Percentiles rank a stretch among this genome's conserved stretches.
These are phyloP conservation scores for Enteromius unitaeniatus DNA, from an alignment of 2,797 vertebrate genomes.

Conservation along the genomic window DNA sequence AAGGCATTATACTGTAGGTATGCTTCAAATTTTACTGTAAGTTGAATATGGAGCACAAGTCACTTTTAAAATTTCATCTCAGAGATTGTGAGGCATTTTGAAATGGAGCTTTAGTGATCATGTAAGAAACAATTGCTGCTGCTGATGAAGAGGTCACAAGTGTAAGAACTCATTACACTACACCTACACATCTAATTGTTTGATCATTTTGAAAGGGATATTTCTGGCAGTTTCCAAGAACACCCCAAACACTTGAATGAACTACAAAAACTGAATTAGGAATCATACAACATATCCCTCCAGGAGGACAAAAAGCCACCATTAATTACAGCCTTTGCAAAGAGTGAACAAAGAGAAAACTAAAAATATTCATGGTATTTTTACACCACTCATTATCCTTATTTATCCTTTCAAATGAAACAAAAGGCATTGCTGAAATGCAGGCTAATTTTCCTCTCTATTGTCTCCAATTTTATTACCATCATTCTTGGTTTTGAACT, in stretches of 20 bases:
- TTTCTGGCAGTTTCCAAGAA: conserved; percentile 16
- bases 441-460: conserved; percentile 32
- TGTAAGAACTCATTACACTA: background rate
- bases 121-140: background rate
- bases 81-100: background rate
- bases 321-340: conserved; percentile 52
- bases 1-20: too few relatives aligned
- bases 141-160: background rate
- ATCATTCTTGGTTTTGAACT: conserved; percentile 13
- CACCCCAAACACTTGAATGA: background rate
- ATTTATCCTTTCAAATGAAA: conserved; percentile 46
- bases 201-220: conserved; percentile 28
- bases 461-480: conserved; percentile 24
- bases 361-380: conserved; percentile 45
- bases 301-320: conserved; percentile 22
- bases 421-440: conserved; percentile 33
- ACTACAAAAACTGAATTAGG: conserved; percentile 1
- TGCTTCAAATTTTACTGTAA: background rate
- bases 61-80: background rate
- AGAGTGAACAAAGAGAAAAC: conserved; percentile 34
- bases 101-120: background rate
- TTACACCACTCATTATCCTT: conserved; percentile 49
- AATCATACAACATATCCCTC: background rate
- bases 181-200: conserved; percentile 24
- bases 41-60: background rate